phyloP scores from a whole-genome alignment of 1,140 invertebrate species.

The Colletes gigas region DNA sequence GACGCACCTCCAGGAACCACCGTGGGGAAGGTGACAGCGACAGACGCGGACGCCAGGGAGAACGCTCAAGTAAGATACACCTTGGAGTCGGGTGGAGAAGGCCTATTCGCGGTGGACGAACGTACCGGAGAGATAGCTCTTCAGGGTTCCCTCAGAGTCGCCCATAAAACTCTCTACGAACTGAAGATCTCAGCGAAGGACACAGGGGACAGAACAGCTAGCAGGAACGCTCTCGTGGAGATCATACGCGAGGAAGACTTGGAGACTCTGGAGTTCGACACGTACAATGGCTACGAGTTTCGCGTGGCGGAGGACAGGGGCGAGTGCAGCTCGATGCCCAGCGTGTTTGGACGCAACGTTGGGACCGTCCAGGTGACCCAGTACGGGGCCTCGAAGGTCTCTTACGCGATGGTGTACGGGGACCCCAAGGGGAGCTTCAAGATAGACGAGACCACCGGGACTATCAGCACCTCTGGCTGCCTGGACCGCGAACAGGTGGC shows the following conservation, averaged over 20 bases:
- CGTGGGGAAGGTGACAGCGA: conserved; percentile 88
- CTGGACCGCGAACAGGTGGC: conserved; percentile 92
- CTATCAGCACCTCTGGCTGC: conserved; percentile 88
- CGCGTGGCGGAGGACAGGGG: conserved; percentile 90
- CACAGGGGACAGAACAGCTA: conserved; percentile 86
- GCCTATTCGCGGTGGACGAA: conserved; percentile 89
- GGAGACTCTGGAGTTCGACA: conserved; percentile 87
- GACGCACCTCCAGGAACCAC: conserved; percentile 84
- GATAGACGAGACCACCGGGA: conserved; percentile 89
- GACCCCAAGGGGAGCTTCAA: conserved; percentile 89
- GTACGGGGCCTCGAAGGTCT: conserved; percentile 79
- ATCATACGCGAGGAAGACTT: conserved; percentile 87
- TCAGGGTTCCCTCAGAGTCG: conserved; percentile 83
- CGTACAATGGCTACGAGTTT: conserved; percentile 89
- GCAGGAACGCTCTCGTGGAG: conserved; percentile 90
- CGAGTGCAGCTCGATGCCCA: conserved; percentile 82
- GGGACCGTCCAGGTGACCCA: conserved; percentile 87
- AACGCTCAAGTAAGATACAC: conserved; percentile 90
- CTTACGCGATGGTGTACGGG: conserved; percentile 92
- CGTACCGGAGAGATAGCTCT: conserved; percentile 88
- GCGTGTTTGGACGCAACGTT: conserved; percentile 85
- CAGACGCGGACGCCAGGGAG: conserved; percentile 90
- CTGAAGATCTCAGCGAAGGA: conserved; percentile 90
- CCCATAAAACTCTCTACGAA: conserved; percentile 86
- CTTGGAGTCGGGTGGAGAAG: conserved; percentile 88